Evolutionary conservation across 1,140 invertebrate genomes (phyloP).

Genomic region (Bombyx mandarina): DNA sequence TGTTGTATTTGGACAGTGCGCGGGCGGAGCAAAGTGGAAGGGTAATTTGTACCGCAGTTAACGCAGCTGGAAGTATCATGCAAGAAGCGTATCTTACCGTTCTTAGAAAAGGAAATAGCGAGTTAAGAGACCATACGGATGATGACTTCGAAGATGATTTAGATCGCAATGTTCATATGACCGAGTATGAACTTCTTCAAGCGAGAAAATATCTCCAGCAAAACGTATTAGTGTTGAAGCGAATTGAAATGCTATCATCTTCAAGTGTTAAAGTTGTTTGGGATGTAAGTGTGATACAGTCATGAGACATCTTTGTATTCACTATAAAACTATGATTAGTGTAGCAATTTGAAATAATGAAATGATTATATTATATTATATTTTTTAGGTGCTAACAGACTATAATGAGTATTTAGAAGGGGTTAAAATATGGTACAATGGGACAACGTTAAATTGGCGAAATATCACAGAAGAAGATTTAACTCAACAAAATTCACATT

Average conservation of each 20-base stretch:
- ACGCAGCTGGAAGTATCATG: slow-evolving; percentile 62
- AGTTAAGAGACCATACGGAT: slow-evolving; percentile 37
- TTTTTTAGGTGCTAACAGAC: slow-evolving; percentile 63
- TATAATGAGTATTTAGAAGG: slow-evolving; percentile 84
- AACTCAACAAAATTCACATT: slow-evolving; percentile 36
- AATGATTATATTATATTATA: slow-evolving; percentile 10
- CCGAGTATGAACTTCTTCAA: slow-evolving; percentile 85
- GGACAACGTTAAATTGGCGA: slow-evolving; percentile 56
- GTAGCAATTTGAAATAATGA: slow-evolving; percentile 1
- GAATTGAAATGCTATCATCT: slow-evolving; percentile 83
- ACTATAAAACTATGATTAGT: no score
- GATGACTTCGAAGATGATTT: slow-evolving; percentile 41
- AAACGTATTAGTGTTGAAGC: slow-evolving; percentile 85
- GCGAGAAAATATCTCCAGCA: slow-evolving; percentile 83
- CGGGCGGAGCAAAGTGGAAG: slow-evolving; percentile 54
- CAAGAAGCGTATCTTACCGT: slow-evolving; percentile 61
- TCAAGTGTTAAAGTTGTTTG: slow-evolving; percentile 88
- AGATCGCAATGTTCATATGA: slow-evolving; percentile 75
- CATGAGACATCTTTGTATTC: no score
- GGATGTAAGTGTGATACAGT: slow-evolving; percentile 76
- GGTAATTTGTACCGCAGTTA: slow-evolving; percentile 61
- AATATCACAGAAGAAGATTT: slow-evolving; percentile 45
- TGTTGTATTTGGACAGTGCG: slow-evolving; percentile 57
- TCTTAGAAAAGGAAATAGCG: slow-evolving; percentile 51
- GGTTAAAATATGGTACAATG: slow-evolving; percentile 89